phyloP scores from a whole-genome alignment of 2,113 vertebrate genomes.

The Petrocephalus zakoni region DNA sequence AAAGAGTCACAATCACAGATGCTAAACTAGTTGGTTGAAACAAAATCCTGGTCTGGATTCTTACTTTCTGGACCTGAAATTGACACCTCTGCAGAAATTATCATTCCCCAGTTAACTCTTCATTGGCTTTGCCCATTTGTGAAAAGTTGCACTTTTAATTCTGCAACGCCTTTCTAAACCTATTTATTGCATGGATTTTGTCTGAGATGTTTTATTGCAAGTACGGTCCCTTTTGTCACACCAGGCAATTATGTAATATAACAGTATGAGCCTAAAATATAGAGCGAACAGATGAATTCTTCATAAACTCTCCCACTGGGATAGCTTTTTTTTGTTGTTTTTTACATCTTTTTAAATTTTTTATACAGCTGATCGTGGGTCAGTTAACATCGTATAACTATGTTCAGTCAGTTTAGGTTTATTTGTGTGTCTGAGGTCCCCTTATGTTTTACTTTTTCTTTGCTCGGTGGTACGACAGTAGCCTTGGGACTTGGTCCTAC shows the following conservation, averaged over 20 bases:
- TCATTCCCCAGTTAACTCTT: neutral
- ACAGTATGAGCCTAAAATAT: neutral
- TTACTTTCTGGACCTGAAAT: too few relatives aligned
- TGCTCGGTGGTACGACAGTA: neutral
- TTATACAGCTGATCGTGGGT: neutral
- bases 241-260: neutral
- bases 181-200: neutral
- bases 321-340: neutral
- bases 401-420: neutral
- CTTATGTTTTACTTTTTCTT: neutral
- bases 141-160: neutral
- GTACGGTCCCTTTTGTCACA: neutral
- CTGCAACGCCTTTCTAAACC: neutral
- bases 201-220: neutral
- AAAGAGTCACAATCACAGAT: too few relatives aligned
- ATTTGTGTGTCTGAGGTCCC: neutral
- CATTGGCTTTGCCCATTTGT: neutral
- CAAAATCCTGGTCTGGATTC: too few relatives aligned
- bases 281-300: neutral
- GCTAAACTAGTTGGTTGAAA: too few relatives aligned
- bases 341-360: neutral
- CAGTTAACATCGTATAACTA: neutral
- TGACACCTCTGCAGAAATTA: too few relatives aligned
- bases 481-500: neutral
- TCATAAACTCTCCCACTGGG: neutral